Percentiles rank a stretch among this genome's conserved stretches.
Conservation (phyloP, 2,797 vertebrate genomes). For the Buceros bicornis region DNA sequence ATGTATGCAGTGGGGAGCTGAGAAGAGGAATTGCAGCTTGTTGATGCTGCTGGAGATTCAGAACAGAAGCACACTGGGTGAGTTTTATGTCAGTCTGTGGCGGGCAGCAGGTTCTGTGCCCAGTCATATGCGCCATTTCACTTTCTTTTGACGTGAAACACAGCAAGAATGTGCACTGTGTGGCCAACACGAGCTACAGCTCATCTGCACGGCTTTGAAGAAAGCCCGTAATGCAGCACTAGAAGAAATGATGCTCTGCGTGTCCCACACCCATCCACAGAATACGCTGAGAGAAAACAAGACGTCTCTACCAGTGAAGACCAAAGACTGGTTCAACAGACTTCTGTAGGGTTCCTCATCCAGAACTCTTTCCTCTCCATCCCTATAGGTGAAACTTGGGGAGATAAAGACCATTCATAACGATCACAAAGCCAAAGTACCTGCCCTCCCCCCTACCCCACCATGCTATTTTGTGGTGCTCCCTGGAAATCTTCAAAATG, state of each 20-base stretch:
- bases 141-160: not conserved
- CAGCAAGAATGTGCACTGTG: not conserved
- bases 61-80: not conserved
- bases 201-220: not conserved
- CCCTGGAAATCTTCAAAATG: not conserved
- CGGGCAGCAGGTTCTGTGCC: not conserved
- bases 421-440: not conserved
- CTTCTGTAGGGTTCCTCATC: not conserved
- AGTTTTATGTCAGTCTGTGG: not conserved
- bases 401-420: not conserved
- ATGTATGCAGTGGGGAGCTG: not conserved
- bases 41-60: not conserved
- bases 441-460: no score
- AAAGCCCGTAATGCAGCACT: not conserved
- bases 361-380: not conserved
- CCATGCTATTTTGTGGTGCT: not conserved
- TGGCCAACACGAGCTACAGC: not conserved
- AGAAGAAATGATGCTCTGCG: not conserved
- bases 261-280: not conserved
- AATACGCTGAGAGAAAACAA: not conserved
- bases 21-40: not conserved
- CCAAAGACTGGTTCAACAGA: not conserved
- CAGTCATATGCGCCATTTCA: not conserved
- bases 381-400: accelerated
- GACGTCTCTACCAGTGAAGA: not conserved